phyloP scores from a whole-genome alignment of 2,113 vertebrate genomes.

The Odontesthes bonariensis region DNA sequence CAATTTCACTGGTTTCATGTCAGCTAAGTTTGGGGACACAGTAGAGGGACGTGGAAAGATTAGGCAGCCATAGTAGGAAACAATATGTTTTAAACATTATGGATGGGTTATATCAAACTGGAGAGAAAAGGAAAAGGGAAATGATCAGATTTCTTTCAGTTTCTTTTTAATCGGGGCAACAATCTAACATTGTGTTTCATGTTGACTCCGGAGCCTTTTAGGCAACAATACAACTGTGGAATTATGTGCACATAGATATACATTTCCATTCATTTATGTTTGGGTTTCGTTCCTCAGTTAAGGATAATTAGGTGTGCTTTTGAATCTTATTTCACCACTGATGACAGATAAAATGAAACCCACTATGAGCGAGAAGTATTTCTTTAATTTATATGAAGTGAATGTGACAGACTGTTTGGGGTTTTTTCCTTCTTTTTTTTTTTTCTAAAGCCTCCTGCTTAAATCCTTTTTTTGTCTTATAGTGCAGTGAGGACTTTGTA shows the following conservation, averaged over 20 bases:
- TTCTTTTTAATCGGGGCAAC: not conserved
- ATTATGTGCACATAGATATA: conserved; percentile 21
- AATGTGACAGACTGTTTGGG: not conserved
- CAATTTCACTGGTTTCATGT: conserved; percentile 21
- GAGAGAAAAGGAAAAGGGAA: conserved; percentile 22
- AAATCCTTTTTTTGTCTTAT: not conserved
- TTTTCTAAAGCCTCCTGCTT: not conserved
- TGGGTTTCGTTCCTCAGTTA: conserved; percentile 4
- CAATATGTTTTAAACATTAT: not conserved
- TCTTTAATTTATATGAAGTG: conserved; percentile 5
- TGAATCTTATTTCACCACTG: conserved; percentile 46
- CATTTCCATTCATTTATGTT: conserved; percentile 13
- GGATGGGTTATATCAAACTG: not conserved
- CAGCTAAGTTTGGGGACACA: conserved; percentile 5
- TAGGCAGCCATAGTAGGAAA: conserved; percentile 5
- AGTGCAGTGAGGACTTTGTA: not conserved
- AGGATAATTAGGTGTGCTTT: not conserved
- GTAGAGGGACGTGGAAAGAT: conserved; percentile 45
- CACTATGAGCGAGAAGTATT: conserved; percentile 3
- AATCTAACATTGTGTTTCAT: not conserved
- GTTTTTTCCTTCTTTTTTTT: conserved; percentile 1
- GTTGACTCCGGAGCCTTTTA: conserved; percentile 5
- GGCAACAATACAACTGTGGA: not conserved
- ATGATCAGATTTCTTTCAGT: not conserved
- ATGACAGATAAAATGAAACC: conserved; percentile 17